phyloP scores from a whole-genome alignment of 1,140 invertebrate species.

The Apis cerana region DNA sequence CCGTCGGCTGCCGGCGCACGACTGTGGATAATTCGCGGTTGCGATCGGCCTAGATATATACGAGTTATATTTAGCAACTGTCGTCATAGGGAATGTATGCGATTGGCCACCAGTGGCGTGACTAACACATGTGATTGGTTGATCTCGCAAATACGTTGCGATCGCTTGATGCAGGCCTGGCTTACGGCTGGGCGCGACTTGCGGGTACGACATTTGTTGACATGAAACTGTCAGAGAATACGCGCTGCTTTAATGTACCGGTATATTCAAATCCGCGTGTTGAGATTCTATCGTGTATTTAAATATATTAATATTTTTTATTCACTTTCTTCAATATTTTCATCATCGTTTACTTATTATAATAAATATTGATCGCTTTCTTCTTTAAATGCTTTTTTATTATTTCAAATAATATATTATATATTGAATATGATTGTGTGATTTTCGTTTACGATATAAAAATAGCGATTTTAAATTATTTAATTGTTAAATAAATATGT shows the following conservation, averaged over 20 bases:
- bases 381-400: not conserved
- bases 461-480: not conserved
- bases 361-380: too few species aligned
- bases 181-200: conserved; percentile 66
- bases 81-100: conserved; percentile 59
- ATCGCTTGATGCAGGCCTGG: conserved; percentile 47
- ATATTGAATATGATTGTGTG: not conserved
- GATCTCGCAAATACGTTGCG: conserved; percentile 52
- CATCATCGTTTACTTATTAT: not conserved
- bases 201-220: conserved; percentile 74
- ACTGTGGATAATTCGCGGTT: conserved; percentile 74
- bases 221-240: conserved; percentile 74
- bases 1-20: conserved; percentile 76
- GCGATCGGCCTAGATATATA: conserved; percentile 78
- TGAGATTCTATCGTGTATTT: not conserved
- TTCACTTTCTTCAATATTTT: conserved; percentile 20
- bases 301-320: not conserved
- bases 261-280: conserved; percentile 7
- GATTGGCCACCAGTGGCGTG: conserved; percentile 68
- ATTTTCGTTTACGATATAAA: not conserved
- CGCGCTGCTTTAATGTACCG: conserved; percentile 41
- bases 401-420: not conserved
- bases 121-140: conserved; percentile 54
- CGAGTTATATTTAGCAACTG: conserved; percentile 74
- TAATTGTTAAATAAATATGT: not conserved